These are phyloP conservation scores for Luehdorfia chinensis DNA, from an alignment of 1,140 invertebrate species.

Conservation along the genomic window DNA sequence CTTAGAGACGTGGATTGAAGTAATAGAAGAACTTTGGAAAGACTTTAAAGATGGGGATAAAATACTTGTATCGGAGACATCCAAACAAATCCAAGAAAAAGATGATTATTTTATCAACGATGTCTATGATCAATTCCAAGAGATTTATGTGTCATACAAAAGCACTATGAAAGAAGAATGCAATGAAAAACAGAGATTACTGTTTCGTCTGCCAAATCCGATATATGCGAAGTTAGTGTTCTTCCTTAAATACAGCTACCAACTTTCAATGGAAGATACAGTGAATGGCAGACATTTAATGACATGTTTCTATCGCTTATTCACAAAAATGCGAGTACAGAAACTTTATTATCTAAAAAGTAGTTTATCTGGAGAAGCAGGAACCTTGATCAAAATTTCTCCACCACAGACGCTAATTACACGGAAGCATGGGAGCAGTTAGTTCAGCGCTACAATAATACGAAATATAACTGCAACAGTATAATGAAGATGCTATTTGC, in stretches of 20 bases:
- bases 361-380: conserved; percentile 23
- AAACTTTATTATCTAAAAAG: conserved; percentile 32
- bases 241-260: conserved; percentile 31
- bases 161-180: background rate
- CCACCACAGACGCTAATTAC: conserved; percentile 26
- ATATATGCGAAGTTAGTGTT: conserved; percentile 24
- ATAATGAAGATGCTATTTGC: conserved; percentile 25
- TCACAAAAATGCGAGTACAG: conserved; percentile 26
- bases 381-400: conserved; percentile 20
- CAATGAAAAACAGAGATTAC: background rate
- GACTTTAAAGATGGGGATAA: conserved; percentile 19
- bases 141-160: conserved; percentile 23
- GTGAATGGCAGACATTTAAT: conserved; percentile 35
- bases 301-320: conserved; percentile 33
- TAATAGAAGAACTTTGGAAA: conserved; percentile 20
- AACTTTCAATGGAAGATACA: conserved; percentile 27
- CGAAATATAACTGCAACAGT: conserved; percentile 28
- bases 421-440: conserved; percentile 25
- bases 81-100: background rate
- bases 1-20: conserved; percentile 22
- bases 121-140: conserved; percentile 19
- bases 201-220: no score
- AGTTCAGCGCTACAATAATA: conserved; percentile 24
- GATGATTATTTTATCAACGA: conserved; percentile 18
- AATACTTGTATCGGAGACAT: conserved; percentile 11